Conservation (phyloP, 2,888 invertebrate species). For the Troglohyphantes excavatus region DNA sequence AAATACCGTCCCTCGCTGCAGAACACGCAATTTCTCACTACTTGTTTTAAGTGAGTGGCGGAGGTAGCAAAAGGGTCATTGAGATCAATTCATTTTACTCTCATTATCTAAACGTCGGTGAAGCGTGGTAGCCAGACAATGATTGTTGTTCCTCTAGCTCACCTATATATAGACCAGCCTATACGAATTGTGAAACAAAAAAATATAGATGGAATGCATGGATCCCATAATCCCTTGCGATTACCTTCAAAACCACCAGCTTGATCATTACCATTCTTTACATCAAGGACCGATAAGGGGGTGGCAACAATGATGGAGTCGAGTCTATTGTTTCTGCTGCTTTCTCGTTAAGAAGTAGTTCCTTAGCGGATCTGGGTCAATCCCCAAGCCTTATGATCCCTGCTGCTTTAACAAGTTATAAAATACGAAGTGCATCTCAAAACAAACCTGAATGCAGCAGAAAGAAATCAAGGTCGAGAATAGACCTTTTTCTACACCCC, state of each 20-base stretch:
- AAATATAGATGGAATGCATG: constrained; percentile 26
- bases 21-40: constrained; percentile 27
- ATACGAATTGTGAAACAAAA: constrained; percentile 55
- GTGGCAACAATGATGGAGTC: constrained; percentile 66
- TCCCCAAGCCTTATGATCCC: constrained; percentile 40
- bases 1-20: neutral
- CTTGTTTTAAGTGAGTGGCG: constrained; percentile 40
- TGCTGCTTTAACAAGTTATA: constrained; percentile 53
- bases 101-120: constrained; percentile 65
- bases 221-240: constrained; percentile 71
- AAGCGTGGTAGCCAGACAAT: constrained; percentile 70
- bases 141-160: constrained; percentile 68
- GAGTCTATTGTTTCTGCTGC: constrained; percentile 61
- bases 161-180: constrained; percentile 74
- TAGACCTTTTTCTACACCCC: constrained; percentile 6
- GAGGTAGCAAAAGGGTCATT: constrained; percentile 52
- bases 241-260: constrained; percentile 63
- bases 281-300: constrained; percentile 47
- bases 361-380: constrained; percentile 56
- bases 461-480: constrained; percentile 74
- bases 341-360: constrained; percentile 48
- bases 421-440: constrained; percentile 49
- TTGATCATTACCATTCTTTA: constrained; percentile 73
- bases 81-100: constrained; percentile 78
- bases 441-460: constrained; percentile 50